phyloP scores from a whole-genome alignment of 2,888 invertebrate species.

The Geotrupes spiniger region DNA sequence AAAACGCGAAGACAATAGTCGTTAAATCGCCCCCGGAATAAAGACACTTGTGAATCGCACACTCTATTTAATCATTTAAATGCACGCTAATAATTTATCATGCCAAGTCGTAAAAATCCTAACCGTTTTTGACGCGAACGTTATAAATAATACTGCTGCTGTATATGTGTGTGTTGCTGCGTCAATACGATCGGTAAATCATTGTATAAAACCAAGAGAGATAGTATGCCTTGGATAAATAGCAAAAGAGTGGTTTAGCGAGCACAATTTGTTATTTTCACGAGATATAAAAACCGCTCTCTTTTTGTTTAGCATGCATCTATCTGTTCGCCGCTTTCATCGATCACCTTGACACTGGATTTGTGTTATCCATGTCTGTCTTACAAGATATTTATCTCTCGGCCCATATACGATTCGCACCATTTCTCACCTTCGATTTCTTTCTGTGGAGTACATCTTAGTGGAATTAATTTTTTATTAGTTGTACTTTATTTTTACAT shows the following conservation, averaged over 20 bases:
- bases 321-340: constrained; percentile 43
- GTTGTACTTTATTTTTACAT: no score
- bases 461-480: no score
- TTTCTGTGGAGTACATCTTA: no score
- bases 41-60: no score
- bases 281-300: constrained; percentile 44
- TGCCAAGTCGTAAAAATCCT: no score
- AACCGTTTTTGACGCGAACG: constrained; percentile 1
- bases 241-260: constrained; percentile 15
- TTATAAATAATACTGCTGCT: constrained; percentile 3
- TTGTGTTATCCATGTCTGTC: constrained; percentile 47
- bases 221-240: constrained; percentile 15
- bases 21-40: no score
- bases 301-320: constrained; percentile 48
- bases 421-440: constrained; percentile 34
- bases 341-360: constrained; percentile 48
- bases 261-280: constrained; percentile 40
- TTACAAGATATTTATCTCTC: constrained; percentile 45
- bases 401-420: constrained; percentile 43
- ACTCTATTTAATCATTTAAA: no score
- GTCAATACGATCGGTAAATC: constrained; percentile 15
- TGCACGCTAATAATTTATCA: no score
- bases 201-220: constrained; percentile 14
- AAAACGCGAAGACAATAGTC: no score
- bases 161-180: constrained; percentile 3